Evolutionary conservation across 2,888 invertebrate species (phyloP), one percentile per base, ranked within the genome.

Genomic region (Meloe dianella): DNA sequence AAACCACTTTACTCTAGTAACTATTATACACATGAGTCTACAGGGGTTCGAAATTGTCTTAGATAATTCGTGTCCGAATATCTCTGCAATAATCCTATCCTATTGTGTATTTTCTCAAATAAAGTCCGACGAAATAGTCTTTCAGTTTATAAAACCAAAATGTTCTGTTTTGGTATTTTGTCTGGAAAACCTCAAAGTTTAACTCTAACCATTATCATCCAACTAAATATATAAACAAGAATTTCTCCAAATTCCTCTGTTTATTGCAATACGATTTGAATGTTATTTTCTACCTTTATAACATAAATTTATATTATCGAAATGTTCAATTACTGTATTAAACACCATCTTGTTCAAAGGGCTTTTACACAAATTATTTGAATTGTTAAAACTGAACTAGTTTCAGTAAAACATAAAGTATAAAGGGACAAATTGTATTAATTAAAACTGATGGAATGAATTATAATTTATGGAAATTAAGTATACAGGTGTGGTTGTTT

Each of bases 391-490:
- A 54, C 14, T 54, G 14, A 12, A 54, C 54, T 54, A 14, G 54
- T 24, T 54, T 14, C 24, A 14, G 27, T 54, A 14, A 24, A 54
- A 54, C 7, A 27, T 27, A 27, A 54, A 54, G 22, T 27, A 54
- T 27, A 54, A 54, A 6, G 14, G 54, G 12, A n/a, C 54, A 54
- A 54, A 54, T 12, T 54, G 54, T 54, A 27, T 54, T 54, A 54
- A 54, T 54, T 54, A 54, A 54, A 54, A 54, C 27, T n/a, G 27
- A 1, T 20, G 3, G 20, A 41, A 17, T 41, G 17, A 22, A 51
- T n/a, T n/a, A n/a, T n/a, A n/a, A n/a, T 51, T 51, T 22, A 38
- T 5, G n/a, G 38, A 54, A 27, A 27, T 54, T 54, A 27, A 14
- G 14, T 27, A 54, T 54, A 54, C 27, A 54, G 54, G 54, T 54